Base-by-base conservation (phyloP, 2,113 vertebrate species). In the Plotosus lineatus region DNA sequence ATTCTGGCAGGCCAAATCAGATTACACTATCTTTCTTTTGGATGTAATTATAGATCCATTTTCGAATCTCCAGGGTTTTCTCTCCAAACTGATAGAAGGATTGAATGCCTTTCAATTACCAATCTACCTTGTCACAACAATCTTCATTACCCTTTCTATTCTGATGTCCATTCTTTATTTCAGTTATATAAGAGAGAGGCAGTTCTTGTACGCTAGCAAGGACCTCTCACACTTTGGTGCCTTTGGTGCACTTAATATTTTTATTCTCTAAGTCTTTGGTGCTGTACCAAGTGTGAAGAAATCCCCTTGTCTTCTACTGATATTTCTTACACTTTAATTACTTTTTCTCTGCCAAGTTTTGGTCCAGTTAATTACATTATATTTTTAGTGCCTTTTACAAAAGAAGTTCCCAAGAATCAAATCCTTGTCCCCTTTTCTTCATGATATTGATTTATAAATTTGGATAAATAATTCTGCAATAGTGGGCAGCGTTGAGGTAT, bases 21-120 rank as follows among this genome's bases (percentile, higher is more conserved):
- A 28, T 72, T 26, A 10, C 17, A 11, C 6, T 4, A 26, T 55
- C 68, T 23, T 56, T 19, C 23, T 36, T 56, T 56, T 75, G 21
- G 53, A 74, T 23, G 1, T 50, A 55, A 56, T 56, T 75, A 75
- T n/a, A 56, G 33, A 56, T 40, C 51, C 7, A 56, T 75, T 75
- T n/a, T 56, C 5, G 26, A 75, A 26, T 75, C 36, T 55, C 46
- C 7, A 28, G n/a, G n/a, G 3, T 50, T 72, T 21, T 40, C 55
- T 72, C 9, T 69, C 74, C 60, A 74, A 63, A 73, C 44, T 74
- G 73, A 53, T 72, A 83, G 72, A 66, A 77, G 73, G 28, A 56
- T 5, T 75, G 31, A 6, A 10, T 40, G 50, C 51, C 72, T 56
- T 75, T 40, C 51, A 75, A 56, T 26, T 56, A 51, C 12, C 19